Conservation (phyloP, 2,797 vertebrate genomes). For the Spatula versicolor region DNA sequence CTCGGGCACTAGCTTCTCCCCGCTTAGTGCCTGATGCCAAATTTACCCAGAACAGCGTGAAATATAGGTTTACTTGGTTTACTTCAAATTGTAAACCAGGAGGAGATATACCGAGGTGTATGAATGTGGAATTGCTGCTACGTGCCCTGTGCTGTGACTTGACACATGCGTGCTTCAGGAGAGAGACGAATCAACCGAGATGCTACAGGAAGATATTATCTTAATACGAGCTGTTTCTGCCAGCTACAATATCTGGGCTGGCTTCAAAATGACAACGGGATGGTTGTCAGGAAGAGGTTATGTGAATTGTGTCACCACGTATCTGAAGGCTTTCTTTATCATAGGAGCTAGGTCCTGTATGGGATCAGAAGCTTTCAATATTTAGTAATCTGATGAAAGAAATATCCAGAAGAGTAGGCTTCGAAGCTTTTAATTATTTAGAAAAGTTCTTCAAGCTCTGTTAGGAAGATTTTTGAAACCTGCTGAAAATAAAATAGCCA, state of each 20-base stretch:
- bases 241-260: background rate
- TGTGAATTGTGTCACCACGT: background rate
- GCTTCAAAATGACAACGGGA: background rate
- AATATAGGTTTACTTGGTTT: fast-evolving
- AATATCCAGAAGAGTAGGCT: background rate
- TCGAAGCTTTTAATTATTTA: background rate
- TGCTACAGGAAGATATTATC: background rate
- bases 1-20: background rate
- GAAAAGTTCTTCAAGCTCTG: background rate
- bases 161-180: fast-evolving
- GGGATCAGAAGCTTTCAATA: background rate
- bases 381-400: background rate
- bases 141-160: background rate
- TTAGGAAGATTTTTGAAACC: background rate
- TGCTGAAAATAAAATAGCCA: background rate
- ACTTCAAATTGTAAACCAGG: background rate
- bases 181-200: fast-evolving
- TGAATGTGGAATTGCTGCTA: background rate
- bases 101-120: background rate
- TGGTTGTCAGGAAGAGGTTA: background rate
- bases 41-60: background rate
- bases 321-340: background rate
- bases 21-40: background rate
- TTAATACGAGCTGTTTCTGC: background rate
- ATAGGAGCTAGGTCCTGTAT: background rate